Conservation (phyloP, 2,797 vertebrate genomes). For the Pelobates cultripes region DNA sequence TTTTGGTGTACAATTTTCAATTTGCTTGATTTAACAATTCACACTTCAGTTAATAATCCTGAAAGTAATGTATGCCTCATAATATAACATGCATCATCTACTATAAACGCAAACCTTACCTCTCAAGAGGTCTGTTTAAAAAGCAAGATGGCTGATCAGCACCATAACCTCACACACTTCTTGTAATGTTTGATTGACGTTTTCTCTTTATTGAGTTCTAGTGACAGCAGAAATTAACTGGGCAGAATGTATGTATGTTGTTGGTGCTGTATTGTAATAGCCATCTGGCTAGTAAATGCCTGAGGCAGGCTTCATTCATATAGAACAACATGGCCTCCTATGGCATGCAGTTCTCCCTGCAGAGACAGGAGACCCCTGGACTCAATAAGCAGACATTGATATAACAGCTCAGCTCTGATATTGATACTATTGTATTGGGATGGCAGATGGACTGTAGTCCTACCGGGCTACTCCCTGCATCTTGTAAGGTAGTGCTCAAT, state of each 20-base stretch:
- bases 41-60: no score
- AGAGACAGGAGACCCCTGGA: not conserved
- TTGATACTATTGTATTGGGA: not conserved
- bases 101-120: no score
- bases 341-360: not conserved
- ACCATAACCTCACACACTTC: no score
- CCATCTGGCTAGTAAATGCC: conserved; percentile 3
- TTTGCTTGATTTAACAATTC: no score
- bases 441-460: not conserved
- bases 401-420: not conserved
- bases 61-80: no score
- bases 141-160: no score
- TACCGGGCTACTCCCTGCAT: not conserved
- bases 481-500: not conserved
- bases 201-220: not conserved
- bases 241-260: not conserved
- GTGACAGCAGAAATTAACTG: not conserved
- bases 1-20: no score
- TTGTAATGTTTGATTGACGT: not conserved
- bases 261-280: not conserved
- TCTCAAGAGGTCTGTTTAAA: no score
- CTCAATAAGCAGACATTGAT: not conserved
- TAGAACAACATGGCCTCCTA: not conserved
- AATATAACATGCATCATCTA: no score
- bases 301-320: not conserved